Percentiles rank a stretch among this genome's conserved stretches.
These are phyloP conservation scores for Eclectus roratus DNA, from an alignment of 2,113 vertebrate genomes.

Conservation along the genomic window DNA sequence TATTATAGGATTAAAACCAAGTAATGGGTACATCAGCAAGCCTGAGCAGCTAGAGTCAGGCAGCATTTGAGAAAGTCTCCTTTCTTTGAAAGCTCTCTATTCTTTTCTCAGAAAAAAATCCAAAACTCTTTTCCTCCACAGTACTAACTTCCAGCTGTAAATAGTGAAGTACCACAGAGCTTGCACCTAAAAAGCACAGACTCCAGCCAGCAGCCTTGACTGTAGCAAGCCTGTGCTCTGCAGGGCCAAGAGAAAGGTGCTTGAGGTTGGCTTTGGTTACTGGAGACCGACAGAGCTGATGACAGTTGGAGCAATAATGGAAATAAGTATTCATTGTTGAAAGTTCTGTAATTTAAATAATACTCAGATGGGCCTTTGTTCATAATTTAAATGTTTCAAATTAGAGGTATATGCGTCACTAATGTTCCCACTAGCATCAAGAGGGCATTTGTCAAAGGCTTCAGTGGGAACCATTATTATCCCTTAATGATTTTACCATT, in stretches of 20 bases:
- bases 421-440: background rate
- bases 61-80: background rate
- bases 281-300: background rate
- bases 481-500: background rate
- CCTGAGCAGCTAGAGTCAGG: background rate
- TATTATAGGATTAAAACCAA: background rate
- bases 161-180: background rate
- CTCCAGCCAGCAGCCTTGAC: background rate
- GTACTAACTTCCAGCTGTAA: background rate
- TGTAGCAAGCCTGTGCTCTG: background rate
- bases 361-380: conserved; percentile 6
- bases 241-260: background rate
- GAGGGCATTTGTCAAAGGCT: conserved; percentile 6
- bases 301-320: background rate
- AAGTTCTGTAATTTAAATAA: conserved; percentile 32
- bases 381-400: conserved; percentile 8
- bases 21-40: background rate
- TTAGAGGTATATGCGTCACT: background rate
- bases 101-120: background rate
- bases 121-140: fast-evolving
- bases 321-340: background rate
- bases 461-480: background rate
- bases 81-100: background rate
- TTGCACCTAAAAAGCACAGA: background rate
- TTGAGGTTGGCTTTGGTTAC: background rate